These are phyloP conservation scores for Myotis brandtii DNA, from an alignment of 2,113 vertebrate species.

Conservation along the genomic window DNA sequence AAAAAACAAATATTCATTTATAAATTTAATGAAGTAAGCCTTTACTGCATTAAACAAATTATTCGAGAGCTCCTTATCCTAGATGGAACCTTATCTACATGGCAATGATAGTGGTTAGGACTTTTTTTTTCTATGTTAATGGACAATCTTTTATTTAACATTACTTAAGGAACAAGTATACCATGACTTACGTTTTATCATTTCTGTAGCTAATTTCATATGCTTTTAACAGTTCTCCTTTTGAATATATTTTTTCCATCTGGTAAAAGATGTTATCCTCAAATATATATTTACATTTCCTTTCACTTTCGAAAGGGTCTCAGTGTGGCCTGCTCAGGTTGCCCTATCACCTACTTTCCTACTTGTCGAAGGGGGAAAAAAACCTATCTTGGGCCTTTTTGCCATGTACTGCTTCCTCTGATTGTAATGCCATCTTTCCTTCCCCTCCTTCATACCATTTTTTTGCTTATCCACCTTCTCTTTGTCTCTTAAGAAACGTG, in stretches of 20 bases:
- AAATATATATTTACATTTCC: neutral
- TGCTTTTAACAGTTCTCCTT: neutral
- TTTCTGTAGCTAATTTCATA: slow-evolving; percentile 1
- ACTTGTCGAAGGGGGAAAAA: neutral
- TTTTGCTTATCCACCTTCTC: neutral
- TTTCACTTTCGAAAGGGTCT: neutral
- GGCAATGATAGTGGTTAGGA: neutral
- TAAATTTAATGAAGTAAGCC: neutral
- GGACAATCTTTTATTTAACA: neutral
- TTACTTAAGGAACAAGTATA: neutral
- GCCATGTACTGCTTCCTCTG: neutral
- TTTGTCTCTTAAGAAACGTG: slow-evolving; percentile 27
- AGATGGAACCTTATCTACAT: neutral
- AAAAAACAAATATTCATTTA: neutral
- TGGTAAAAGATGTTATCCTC: neutral
- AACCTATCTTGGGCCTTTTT: neutral
- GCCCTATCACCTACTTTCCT: neutral
- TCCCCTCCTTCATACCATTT: neutral
- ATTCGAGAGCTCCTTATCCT: neutral
- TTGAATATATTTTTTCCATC: slow-evolving; percentile 35
- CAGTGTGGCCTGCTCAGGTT: neutral
- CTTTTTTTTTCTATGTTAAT: slow-evolving; percentile 23
- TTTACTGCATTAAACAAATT: slow-evolving; percentile 10
- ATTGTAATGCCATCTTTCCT: neutral
- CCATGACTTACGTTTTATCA: neutral